phyloP scores from a whole-genome alignment of 2,113 vertebrate genomes.

The Haemorhous mexicanus region DNA sequence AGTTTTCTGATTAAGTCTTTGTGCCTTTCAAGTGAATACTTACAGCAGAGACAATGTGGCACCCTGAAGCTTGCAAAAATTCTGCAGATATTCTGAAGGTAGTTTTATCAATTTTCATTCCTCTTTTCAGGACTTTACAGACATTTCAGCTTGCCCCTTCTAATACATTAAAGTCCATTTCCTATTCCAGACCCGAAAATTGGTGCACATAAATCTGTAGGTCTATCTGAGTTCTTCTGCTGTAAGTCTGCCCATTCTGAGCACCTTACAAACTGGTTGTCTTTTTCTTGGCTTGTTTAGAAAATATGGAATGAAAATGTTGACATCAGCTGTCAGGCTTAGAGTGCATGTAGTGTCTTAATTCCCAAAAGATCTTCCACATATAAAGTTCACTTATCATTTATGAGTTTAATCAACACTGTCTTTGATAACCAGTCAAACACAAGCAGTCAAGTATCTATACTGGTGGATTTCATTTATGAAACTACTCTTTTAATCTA shows the following conservation, averaged over 20 bases:
- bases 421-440: neutral
- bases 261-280: neutral
- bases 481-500: neutral
- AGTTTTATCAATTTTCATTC: neutral
- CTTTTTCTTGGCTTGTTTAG: neutral
- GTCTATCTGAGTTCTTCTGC: neutral
- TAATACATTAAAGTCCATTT: neutral
- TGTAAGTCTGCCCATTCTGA: neutral
- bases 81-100: neutral
- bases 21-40: neutral
- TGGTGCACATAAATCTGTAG: neutral
- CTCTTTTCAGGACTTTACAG: neutral
- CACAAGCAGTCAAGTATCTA: neutral
- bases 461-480: neutral
- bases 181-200: neutral
- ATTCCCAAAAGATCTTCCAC: neutral
- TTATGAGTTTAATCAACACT: neutral
- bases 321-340: neutral
- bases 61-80: neutral
- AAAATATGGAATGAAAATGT: neutral
- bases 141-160: neutral
- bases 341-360: neutral
- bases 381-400: neutral
- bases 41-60: neutral
- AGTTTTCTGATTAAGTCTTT: neutral